Conservation (phyloP, 2,888 invertebrate genomes). For the Spodoptera picta region DNA sequence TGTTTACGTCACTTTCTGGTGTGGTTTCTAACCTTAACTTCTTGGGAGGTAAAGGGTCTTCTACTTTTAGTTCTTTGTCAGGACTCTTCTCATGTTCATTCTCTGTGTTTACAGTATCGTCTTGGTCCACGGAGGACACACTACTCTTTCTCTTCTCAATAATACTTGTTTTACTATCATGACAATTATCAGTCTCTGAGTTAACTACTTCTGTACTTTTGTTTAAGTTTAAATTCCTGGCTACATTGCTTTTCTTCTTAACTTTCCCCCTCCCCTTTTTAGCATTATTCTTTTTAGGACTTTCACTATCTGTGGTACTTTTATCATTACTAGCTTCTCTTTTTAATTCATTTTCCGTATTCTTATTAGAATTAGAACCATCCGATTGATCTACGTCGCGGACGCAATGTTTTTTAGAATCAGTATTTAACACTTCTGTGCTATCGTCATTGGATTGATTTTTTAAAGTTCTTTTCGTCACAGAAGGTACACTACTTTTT, state of each 20-base stretch:
- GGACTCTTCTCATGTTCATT: slow-evolving; percentile 74
- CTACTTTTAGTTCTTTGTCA: slow-evolving; percentile 73
- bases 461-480: slow-evolving; percentile 78
- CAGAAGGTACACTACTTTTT: slow-evolving; percentile 68
- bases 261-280: slow-evolving; percentile 78
- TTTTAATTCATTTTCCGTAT: slow-evolving; percentile 67
- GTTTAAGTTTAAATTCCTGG: slow-evolving; percentile 69
- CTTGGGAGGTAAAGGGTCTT: slow-evolving; percentile 80
- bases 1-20: slow-evolving; percentile 73
- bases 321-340: slow-evolving; percentile 75
- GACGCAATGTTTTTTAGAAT: slow-evolving; percentile 82
- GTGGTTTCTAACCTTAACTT: slow-evolving; percentile 81
- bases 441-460: slow-evolving; percentile 77
- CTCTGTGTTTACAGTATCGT: slow-evolving; percentile 66
- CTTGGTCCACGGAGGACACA: slow-evolving; percentile 81
- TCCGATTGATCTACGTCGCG: slow-evolving; percentile 76
- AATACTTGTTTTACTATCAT: slow-evolving; percentile 81
- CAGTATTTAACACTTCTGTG: slow-evolving; percentile 74
- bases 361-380: slow-evolving; percentile 70
- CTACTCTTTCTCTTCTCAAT: slow-evolving; percentile 83
- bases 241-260: slow-evolving; percentile 74
- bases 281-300: slow-evolving; percentile 71
- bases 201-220: slow-evolving; percentile 72
- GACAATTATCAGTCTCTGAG: slow-evolving; percentile 75
- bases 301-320: slow-evolving; percentile 73